These are phyloP conservation scores for Lethenteron camtschaticum DNA, from an alignment of 2,113 vertebrate genomes.

Conservation along the genomic window DNA sequence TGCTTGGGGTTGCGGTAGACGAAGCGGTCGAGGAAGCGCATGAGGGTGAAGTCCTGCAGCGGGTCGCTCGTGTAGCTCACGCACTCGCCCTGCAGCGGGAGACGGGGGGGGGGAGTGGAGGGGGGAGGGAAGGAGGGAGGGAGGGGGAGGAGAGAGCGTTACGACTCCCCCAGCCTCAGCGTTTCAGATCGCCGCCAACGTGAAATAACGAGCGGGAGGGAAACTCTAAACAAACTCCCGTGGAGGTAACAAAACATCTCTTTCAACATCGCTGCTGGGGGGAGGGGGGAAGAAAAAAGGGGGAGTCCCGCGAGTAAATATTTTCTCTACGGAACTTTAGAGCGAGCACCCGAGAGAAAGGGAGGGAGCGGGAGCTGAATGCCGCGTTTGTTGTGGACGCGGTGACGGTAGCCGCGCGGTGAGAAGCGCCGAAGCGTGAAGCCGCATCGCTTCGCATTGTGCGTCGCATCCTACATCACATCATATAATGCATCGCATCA, in stretches of 20 bases:
- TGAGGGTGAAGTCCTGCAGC: conserved; percentile 4
- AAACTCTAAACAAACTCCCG: no score
- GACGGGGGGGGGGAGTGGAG: not conserved
- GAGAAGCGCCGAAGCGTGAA: no score
- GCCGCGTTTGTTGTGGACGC: not conserved
- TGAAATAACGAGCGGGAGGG: no score
- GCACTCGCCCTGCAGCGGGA: conserved; percentile 1
- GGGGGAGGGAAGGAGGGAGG: not conserved
- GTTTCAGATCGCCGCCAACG: no score
- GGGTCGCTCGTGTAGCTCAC: conserved; percentile 3
- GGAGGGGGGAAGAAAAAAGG: no score
- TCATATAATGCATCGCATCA: no score
- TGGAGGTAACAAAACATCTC: no score
- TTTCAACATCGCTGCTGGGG: no score
- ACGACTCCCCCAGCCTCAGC: no score
- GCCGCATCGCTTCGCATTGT: no score
- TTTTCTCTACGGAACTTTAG: not conserved
- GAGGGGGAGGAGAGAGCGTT: not conserved
- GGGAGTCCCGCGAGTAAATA: no score
- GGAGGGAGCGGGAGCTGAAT: not conserved
- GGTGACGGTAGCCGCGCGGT: not conserved
- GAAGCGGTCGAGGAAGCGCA: conserved; percentile 4
- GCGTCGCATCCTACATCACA: no score
- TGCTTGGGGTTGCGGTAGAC: conserved; percentile 4
- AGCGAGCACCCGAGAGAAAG: not conserved